Conservation (phyloP, 2,888 invertebrate species). For the Tetrapedia diversipes region DNA sequence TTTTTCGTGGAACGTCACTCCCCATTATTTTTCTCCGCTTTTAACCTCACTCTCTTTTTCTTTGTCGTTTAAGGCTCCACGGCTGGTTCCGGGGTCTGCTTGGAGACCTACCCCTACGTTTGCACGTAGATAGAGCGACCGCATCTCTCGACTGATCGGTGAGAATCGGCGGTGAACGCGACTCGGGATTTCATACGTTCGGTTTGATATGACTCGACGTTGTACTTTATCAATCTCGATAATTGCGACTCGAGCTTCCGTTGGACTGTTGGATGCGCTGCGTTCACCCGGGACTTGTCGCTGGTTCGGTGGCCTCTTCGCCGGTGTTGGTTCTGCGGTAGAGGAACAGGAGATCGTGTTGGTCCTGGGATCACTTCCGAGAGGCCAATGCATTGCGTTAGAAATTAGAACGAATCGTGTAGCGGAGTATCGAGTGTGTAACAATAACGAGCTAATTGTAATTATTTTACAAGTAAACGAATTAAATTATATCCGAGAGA, state of each 20-base stretch:
- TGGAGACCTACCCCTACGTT: slow-evolving; percentile 49
- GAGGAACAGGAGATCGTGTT: neutral
- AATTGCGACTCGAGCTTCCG: slow-evolving; percentile 35
- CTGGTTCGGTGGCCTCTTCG: neutral
- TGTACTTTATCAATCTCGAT: slow-evolving; percentile 58
- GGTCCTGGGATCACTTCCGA: neutral
- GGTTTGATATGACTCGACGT: slow-evolving; percentile 66
- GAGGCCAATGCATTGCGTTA: neutral
- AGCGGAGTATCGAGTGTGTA: neutral
- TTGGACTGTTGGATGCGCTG: slow-evolving; percentile 3
- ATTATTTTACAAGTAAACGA: no score
- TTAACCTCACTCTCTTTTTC: neutral
- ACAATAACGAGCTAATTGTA: no score
- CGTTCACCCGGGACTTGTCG: neutral
- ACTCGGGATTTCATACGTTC: slow-evolving; percentile 44
- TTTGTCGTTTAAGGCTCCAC: neutral
- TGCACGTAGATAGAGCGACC: slow-evolving; percentile 57
- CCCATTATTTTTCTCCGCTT: neutral
- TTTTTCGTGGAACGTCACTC: neutral
- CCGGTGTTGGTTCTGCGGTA: neutral
- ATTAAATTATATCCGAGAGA: no score
- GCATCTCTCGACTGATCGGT: slow-evolving; percentile 46
- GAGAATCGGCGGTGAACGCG: slow-evolving; percentile 39
- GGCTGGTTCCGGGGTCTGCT: neutral
- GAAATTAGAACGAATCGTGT: neutral